A percentile compares a stretch with the other conserved stretches of the same genome.
Evolutionary conservation across 2,888 invertebrate genomes (phyloP).

Genomic region (Fragum sueziense): DNA sequence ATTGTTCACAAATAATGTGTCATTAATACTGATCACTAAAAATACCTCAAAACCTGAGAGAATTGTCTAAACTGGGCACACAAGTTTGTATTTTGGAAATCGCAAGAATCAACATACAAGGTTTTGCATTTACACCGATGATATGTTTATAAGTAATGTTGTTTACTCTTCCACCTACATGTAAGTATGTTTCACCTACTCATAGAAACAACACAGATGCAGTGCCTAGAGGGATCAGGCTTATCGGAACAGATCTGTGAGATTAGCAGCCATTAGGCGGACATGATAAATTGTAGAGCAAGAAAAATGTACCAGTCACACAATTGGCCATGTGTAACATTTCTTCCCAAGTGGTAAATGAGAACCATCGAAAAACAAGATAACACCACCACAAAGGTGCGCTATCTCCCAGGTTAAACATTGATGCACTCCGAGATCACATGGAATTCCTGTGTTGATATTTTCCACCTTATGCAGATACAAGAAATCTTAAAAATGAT

Average conservation of each 20-base stretch:
- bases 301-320: slow-evolving; percentile 26
- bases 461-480: too few species aligned
- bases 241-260: slow-evolving; percentile 10
- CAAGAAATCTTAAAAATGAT: too few species aligned
- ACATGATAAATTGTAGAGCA: slow-evolving; percentile 19
- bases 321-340: slow-evolving; percentile 26
- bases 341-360: slow-evolving; percentile 20
- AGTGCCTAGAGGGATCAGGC: slow-evolving; percentile 13
- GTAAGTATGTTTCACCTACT: too few species aligned
- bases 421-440: background rate
- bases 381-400: slow-evolving; percentile 14
- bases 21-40: too few species aligned
- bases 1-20: too few species aligned
- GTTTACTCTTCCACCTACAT: too few species aligned
- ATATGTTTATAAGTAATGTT: too few species aligned
- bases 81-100: too few species aligned
- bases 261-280: slow-evolving; percentile 26
- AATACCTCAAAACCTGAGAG: too few species aligned
- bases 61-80: too few species aligned
- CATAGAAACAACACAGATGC: slow-evolving; percentile 15
- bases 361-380: slow-evolving; percentile 21
- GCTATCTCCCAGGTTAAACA: slow-evolving; percentile 5
- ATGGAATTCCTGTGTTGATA: background rate
- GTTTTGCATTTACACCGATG: too few species aligned
- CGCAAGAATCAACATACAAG: too few species aligned